A percentile compares a stretch with the other conserved stretches of the same genome.
Evolutionary conservation across 2,888 invertebrate species (phyloP).

Genomic region (Athetis lepigone): DNA sequence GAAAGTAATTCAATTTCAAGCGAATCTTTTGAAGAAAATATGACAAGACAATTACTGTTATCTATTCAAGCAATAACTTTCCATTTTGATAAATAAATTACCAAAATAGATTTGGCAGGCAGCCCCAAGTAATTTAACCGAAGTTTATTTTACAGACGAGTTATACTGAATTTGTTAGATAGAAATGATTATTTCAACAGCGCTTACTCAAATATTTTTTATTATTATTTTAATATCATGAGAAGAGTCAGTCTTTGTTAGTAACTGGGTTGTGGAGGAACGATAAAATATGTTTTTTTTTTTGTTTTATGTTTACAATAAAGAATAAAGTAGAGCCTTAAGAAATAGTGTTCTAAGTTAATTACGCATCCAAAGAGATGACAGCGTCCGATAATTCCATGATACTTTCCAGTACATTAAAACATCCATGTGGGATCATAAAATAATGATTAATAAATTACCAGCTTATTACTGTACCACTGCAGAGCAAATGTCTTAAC

Average conservation of each 20-base stretch:
- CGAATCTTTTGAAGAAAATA: slow-evolving; percentile 14
- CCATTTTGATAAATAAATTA: slow-evolving; percentile 11
- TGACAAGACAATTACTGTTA: background rate
- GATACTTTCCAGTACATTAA: too few species aligned
- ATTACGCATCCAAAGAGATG: background rate
- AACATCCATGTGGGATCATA: too few species aligned
- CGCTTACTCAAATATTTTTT: background rate
- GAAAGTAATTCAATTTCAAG: background rate
- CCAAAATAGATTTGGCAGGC: background rate
- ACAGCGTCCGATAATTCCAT: background rate
- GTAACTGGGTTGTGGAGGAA: too few species aligned
- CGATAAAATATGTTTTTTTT: too few species aligned
- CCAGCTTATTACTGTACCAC: too few species aligned
- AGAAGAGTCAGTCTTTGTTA: too few species aligned
- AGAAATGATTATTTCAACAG: background rate
- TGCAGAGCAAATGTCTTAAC: too few species aligned
- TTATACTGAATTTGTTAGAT: background rate
- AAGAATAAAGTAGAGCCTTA: background rate
- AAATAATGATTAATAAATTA: too few species aligned
- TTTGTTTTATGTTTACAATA: too few species aligned
- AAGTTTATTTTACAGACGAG: slow-evolving; percentile 4
- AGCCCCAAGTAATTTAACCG: background rate
- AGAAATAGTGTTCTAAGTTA: background rate
- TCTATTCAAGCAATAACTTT: slow-evolving; percentile 11
- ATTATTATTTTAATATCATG: too few species aligned